Conservation (phyloP, 2,888 invertebrate genomes). For the Tolmerus cingulatus region DNA sequence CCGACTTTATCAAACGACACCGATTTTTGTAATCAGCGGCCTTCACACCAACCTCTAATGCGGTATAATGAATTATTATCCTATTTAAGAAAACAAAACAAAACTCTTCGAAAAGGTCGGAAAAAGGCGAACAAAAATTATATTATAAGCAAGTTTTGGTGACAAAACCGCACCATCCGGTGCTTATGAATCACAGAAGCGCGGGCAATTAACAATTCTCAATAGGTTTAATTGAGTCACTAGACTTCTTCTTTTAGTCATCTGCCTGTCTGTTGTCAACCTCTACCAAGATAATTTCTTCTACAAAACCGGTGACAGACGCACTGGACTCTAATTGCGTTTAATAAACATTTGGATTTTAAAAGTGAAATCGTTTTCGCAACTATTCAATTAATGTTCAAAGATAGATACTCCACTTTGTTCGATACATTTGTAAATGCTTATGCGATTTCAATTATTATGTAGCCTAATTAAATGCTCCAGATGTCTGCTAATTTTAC, state of each 20-base stretch:
- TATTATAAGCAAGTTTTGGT: neutral
- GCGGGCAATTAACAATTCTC: neutral
- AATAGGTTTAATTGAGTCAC: neutral
- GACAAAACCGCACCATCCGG: neutral
- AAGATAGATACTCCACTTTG: too few species aligned
- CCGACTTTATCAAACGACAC: neutral
- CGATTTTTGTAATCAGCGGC: neutral
- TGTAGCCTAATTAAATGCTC: too few species aligned
- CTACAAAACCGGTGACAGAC: neutral
- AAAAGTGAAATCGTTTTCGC: neutral
- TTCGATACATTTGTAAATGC: too few species aligned
- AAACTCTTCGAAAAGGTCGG: neutral
- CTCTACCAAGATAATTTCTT: neutral
- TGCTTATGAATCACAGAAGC: neutral
- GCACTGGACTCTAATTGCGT: neutral
- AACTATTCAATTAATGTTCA: neutral
- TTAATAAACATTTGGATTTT: neutral
- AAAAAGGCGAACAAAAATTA: neutral
- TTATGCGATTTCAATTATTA: too few species aligned
- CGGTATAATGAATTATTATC: neutral
- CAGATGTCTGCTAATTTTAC: too few species aligned
- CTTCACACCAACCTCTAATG: neutral
- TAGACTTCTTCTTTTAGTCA: neutral
- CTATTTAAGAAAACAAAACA: neutral
- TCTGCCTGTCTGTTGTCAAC: neutral